Conservation (phyloP, 2,888 invertebrate genomes). For the Lomographa bimaculata region DNA sequence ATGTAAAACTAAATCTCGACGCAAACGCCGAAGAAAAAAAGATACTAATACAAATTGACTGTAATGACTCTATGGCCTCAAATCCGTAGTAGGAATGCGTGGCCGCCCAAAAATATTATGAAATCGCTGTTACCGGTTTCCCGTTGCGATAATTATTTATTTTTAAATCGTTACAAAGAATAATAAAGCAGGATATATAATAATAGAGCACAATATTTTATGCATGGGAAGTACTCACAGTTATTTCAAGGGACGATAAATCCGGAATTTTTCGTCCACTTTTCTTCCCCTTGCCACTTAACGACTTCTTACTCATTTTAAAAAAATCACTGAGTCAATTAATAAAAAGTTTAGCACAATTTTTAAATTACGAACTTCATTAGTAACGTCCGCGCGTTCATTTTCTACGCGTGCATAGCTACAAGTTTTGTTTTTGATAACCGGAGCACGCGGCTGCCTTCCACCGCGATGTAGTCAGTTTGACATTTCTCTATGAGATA, state of each 20-base stretch:
- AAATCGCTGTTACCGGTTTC: too few relatives aligned
- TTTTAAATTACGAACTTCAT: constrained; percentile 16
- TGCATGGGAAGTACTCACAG: constrained; percentile 28
- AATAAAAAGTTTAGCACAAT: constrained; percentile 1
- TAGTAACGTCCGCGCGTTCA: constrained; percentile 40
- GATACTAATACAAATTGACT: too few relatives aligned
- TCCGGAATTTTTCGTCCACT: constrained; percentile 27
- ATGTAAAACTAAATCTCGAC: too few relatives aligned
- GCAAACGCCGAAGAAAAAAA: too few relatives aligned
- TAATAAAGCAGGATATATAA: too few relatives aligned
- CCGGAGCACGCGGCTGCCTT: constrained; percentile 46
- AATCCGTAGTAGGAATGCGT: too few relatives aligned
- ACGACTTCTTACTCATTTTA: constrained; percentile 46
- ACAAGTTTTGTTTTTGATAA: constrained; percentile 36
- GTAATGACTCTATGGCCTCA: too few relatives aligned
- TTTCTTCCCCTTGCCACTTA: constrained; percentile 40
- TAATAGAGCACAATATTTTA: too few relatives aligned
- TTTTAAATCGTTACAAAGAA: too few relatives aligned
- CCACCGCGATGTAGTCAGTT: constrained; percentile 40
- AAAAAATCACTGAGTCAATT: constrained; percentile 17
- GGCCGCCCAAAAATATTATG: too few relatives aligned
- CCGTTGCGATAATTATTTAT: too few relatives aligned
- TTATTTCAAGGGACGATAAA: constrained; percentile 16
- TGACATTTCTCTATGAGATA: constrained; percentile 45
- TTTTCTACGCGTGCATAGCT: constrained; percentile 40